Evolutionary conservation across 2,888 invertebrate genomes (phyloP).

Genomic region (Eristalis arbustorum): DNA sequence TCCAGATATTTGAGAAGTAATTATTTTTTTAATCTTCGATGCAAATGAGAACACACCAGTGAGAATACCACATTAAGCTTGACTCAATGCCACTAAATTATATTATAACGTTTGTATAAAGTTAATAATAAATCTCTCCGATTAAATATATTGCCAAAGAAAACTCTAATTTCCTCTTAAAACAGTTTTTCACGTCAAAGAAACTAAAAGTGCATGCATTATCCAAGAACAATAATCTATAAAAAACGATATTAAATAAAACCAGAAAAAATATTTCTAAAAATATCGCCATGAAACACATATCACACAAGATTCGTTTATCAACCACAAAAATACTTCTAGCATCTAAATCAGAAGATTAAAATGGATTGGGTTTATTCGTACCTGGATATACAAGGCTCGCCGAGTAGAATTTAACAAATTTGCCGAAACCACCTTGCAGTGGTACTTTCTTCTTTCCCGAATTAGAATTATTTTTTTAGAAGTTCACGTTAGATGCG

Average conservation of each 20-base stretch:
- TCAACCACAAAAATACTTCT: not conserved
- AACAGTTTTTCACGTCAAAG: slow-evolving; percentile 27
- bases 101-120: no score
- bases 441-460: slow-evolving; percentile 47
- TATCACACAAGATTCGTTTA: slow-evolving; percentile 1
- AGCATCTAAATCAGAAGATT: slow-evolving; percentile 3
- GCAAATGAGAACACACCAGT: no score
- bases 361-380: slow-evolving; percentile 14
- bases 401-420: slow-evolving; percentile 77
- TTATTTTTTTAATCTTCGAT: no score
- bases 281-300: slow-evolving; percentile 57
- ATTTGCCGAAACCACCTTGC: slow-evolving; percentile 68
- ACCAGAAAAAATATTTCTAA: slow-evolving; percentile 30
- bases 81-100: no score
- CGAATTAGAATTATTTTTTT: not conserved
- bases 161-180: not conserved
- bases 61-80: no score
- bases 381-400: slow-evolving; percentile 80
- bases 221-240: slow-evolving; percentile 33
- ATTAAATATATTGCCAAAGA: not conserved
- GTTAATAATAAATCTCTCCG: no score
- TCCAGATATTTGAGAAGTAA: no score
- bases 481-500: slow-evolving; percentile 21
- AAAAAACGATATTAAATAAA: slow-evolving; percentile 2
- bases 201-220: slow-evolving; percentile 16